Evolutionary conservation across 1,140 invertebrate genomes (phyloP), one percentile per base, ranked within the genome.

Genomic region (Trigoniulus corallinus): DNA sequence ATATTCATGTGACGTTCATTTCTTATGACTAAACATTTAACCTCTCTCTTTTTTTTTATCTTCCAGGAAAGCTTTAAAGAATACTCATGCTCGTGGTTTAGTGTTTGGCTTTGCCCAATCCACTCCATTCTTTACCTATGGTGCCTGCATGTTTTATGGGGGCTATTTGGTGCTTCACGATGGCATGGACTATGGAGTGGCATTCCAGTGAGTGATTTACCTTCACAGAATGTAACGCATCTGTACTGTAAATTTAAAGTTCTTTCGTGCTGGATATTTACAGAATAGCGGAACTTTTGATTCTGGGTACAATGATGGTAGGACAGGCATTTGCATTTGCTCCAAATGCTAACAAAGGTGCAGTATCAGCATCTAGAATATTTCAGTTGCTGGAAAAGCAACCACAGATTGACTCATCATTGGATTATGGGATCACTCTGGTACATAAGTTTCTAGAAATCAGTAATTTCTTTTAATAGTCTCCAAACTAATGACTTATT

Each of bases 241-340:
- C 18, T 39, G 12, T 13, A 39, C 37, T 39, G 37, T 18, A 12
- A 39, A 39, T 39, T 18, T 18, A 39, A 12, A 18, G 18, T 18
- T 13, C 12, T 39, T 39, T 39, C n/a, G n/a, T n/a, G n/a, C n/a
- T 39, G 18, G 59, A 7, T 56, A 55, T 53, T 61, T 64, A 40
- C 60, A 86, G 83, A 62, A 84, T 91, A 15, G 84, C 82, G 15
- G 82, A 87, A 62, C 77, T 83, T 0, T 67, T 93, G 12, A 78
- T 91, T 41, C 84, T 89, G 61, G 88, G 87, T 2, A 82, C 84
- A 0, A 86, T 84, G 77, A 84, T 86, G 75, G 72, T 91, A 59
- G 87, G 85, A 0, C 82, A 88, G 60, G 79, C 84, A 0, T 64
- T 87, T 21, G 82, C 85, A 0, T 87, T 85, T 62, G 82, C 86